A percentile compares a stretch with the other conserved stretches of the same genome.
These are phyloP conservation scores for Hedya salicella DNA, from an alignment of 2,888 invertebrate species.

Conservation along the genomic window DNA sequence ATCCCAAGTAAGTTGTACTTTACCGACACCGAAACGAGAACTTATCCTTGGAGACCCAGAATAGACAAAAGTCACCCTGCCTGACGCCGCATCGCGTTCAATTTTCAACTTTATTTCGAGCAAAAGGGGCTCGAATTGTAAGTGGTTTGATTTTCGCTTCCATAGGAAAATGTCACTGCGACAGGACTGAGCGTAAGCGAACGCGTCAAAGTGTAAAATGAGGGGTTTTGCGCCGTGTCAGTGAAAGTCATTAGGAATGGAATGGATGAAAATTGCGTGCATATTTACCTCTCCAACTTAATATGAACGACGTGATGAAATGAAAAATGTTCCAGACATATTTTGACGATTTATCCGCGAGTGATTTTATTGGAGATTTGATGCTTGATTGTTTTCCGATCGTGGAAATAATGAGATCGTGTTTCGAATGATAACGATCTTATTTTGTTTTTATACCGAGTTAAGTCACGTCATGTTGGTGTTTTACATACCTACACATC, in stretches of 20 bases:
- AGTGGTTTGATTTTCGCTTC: constrained; percentile 61
- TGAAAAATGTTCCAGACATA: constrained; percentile 69
- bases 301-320: constrained; percentile 77
- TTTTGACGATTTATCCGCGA: constrained; percentile 55
- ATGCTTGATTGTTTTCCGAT: constrained; percentile 48
- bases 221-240: constrained; percentile 83
- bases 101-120: constrained; percentile 66
- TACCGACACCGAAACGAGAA: constrained; percentile 62
- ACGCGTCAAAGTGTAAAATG: constrained; percentile 85
- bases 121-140: constrained; percentile 55
- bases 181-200: constrained; percentile 81
- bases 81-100: constrained; percentile 51
- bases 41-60: constrained; percentile 79
- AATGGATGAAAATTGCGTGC: constrained; percentile 84
- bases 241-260: constrained; percentile 84
- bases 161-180: constrained; percentile 80
- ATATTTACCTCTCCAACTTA: constrained; percentile 81
- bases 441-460: constrained; percentile 3
- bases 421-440: constrained; percentile 29
- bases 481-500: no score
- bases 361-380: constrained; percentile 60
- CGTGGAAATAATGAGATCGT: constrained; percentile 36
- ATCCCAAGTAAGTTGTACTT: constrained; percentile 55
- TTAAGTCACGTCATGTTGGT: neutral
- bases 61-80: constrained; percentile 79